Evolutionary conservation across 2,113 vertebrate species (phyloP).

Genomic region (Smithornis capensis): DNA sequence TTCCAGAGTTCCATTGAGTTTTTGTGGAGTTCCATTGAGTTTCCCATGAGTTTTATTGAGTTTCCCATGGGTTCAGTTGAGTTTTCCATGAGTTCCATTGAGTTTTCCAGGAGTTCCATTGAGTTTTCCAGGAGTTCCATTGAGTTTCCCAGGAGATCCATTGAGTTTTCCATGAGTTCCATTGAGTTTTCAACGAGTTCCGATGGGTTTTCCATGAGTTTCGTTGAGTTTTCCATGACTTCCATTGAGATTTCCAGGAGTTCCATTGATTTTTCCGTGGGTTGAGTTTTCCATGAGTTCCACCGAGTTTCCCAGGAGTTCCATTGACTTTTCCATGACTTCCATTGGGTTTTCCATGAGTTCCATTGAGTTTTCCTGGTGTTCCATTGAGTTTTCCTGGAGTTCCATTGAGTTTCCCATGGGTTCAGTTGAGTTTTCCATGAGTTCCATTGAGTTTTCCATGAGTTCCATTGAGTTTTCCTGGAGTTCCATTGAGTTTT

Average conservation of each 20-base stretch:
- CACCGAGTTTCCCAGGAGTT: background rate
- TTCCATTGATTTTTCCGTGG: background rate
- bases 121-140: background rate
- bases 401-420: too few relatives aligned
- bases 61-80: background rate
- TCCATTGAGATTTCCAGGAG: background rate
- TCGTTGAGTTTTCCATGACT: background rate
- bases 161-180: too few relatives aligned
- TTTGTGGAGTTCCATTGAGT: accelerated
- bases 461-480: accelerated
- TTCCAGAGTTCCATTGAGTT: background rate
- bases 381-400: background rate
- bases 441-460: background rate
- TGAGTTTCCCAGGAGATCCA: too few relatives aligned
- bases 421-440: too few relatives aligned
- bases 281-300: background rate
- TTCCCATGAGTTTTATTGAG: accelerated
- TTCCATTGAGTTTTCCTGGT: background rate
- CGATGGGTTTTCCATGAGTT: background rate
- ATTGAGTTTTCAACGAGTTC: too few relatives aligned
- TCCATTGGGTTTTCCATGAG: too few relatives aligned
- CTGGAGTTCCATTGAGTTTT: background rate
- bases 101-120: too few relatives aligned
- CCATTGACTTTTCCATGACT: background rate
- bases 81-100: background rate